Evolutionary conservation across 2,888 invertebrate genomes (phyloP).

Genomic region (Proisotoma minuta): DNA sequence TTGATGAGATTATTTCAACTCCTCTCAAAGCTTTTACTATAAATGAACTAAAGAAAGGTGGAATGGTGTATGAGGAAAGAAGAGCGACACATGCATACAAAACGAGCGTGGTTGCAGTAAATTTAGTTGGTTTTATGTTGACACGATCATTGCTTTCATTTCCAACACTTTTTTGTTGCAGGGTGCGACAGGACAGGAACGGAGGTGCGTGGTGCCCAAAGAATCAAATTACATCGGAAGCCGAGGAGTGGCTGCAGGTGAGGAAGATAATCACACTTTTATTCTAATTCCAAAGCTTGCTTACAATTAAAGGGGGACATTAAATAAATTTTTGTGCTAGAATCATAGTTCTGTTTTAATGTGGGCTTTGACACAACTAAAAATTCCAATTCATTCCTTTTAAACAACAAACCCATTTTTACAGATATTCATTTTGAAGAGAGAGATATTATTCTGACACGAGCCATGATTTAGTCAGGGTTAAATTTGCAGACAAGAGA

Average conservation of each 20-base stretch:
- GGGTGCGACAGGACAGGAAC: conserved; percentile 72
- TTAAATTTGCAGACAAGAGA: neutral
- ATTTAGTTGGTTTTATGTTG: neutral
- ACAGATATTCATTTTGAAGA: neutral
- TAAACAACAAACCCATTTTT: too few relatives aligned
- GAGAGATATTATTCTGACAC: neutral
- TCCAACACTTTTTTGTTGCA: conserved; percentile 53
- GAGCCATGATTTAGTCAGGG: neutral
- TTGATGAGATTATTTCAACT: too few relatives aligned
- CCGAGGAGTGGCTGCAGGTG: conserved; percentile 65
- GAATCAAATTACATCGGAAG: conserved; percentile 68
- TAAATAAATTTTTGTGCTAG: too few relatives aligned
- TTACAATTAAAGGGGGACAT: too few relatives aligned
- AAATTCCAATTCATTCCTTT: neutral
- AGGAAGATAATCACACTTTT: conserved; percentile 9
- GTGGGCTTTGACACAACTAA: too few relatives aligned
- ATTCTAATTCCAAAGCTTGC: too few relatives aligned
- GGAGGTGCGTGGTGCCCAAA: conserved; percentile 93
- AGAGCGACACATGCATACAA: neutral
- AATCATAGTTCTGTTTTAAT: too few relatives aligned
- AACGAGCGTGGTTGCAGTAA: too few relatives aligned
- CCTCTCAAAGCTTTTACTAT: too few relatives aligned
- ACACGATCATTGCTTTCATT: neutral
- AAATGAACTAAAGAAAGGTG: neutral
- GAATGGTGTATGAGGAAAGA: neutral